Evolutionary conservation across 35 echinoderm and acorn worm genomes (phyloP), one percentile per base, ranked within the genome.

Genomic region (Ophioderma brevispina): DNA sequence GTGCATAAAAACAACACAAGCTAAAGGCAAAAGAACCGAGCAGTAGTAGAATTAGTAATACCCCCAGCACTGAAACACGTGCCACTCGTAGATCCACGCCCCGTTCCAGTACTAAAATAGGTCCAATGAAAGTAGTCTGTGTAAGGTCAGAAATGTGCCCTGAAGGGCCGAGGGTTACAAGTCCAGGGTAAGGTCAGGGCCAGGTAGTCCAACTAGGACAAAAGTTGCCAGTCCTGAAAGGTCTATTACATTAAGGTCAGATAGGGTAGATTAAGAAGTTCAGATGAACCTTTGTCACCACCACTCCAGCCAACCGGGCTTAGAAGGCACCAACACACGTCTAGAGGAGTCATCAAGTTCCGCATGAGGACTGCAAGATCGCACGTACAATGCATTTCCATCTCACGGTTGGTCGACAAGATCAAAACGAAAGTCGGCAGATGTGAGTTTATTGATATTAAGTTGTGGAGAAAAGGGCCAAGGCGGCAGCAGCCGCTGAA

Each of bases 1-100:
- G 97, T 99, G 97, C 97, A 78, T 95, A 99, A 95, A 55, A 84
- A 37, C 82, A 85, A 59, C 34, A 36, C 5, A 25, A 25, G 50
- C 70, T 64, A 85, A 64, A 41, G 37, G n/a, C 39, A 43, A 43
- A 37, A 85, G 83, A 63, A 33, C 37, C 43, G 46, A 78, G 86
- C 50, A 84, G 89, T 70, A 85, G 25, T 32, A 70, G 59, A 70
- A 70, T 25, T 70, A 70, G 15, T 18, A 18, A 18, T 5, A 59
- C 4, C n/a, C 0, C 5, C 15, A 87, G 59, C 36, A 32, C n/a
- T 2, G 59, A 70, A 25, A 70, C 10, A 70, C 59, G 77, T 85
- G 40, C 52, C 40, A 46, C 81, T 25, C 43, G 39, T 85, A 82
- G 55, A 33, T 46, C 30, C 19, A 39, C 55, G 19, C 32, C 38